phyloP scores from a whole-genome alignment of 2,797 vertebrate species.

The Argyrosomus regius region DNA sequence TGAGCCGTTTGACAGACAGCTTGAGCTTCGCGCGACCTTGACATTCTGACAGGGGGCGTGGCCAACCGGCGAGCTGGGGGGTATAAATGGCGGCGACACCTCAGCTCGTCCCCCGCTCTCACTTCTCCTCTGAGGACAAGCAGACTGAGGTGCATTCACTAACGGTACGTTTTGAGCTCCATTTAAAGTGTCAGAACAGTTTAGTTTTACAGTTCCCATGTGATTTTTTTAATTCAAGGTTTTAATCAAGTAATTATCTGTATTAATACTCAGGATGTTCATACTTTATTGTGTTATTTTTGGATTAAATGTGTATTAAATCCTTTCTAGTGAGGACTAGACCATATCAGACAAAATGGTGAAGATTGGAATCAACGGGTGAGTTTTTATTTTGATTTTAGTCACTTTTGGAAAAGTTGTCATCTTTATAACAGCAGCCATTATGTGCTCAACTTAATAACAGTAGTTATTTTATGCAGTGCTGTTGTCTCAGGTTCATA shows the following conservation, averaged over 20 bases:
- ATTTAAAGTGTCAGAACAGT: background rate
- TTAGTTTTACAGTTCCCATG: background rate
- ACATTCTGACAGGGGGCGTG: conserved; percentile 36
- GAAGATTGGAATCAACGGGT: conserved; percentile 82
- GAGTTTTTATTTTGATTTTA: conserved; percentile 38
- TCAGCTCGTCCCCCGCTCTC: conserved; percentile 7
- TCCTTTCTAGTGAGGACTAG: conserved; percentile 36
- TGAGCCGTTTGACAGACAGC: background rate
- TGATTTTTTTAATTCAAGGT: background rate
- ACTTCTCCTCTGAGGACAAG: background rate
- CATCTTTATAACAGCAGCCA: no score
- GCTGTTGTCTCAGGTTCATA: no score
- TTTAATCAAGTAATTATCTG: background rate
- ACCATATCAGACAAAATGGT: conserved; percentile 71
- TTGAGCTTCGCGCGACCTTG: conserved; percentile 29
- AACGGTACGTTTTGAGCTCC: conserved; percentile 6
- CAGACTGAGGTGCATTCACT: background rate
- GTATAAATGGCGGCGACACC: conserved; percentile 11
- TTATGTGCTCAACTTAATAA: no score
- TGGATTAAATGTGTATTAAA: background rate
- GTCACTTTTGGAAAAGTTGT: background rate
- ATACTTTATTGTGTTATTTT: background rate
- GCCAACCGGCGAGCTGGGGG: background rate
- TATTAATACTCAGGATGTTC: no score
- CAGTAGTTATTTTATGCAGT: no score